phyloP scores from a whole-genome alignment of 2,113 vertebrate genomes.

The Oplegnathus fasciatus region DNA sequence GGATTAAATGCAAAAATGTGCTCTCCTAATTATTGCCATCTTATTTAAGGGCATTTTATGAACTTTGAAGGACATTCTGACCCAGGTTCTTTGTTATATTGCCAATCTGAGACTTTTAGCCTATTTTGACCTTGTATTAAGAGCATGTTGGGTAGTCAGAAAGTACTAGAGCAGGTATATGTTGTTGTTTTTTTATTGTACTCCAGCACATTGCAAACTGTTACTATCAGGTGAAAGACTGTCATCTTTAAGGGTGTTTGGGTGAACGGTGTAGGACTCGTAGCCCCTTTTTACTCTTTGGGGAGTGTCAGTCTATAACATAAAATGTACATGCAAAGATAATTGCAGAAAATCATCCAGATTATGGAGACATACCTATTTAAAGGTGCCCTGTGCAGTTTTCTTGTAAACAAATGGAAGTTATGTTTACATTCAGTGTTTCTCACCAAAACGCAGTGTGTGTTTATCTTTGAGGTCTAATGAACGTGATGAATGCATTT shows the following conservation, averaged over 20 bases:
- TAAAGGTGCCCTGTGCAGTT: background rate
- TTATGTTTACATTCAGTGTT: background rate
- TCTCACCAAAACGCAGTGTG: background rate
- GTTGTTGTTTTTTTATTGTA: background rate
- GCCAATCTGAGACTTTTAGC: background rate
- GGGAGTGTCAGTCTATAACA: background rate
- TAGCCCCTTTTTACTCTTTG: no score
- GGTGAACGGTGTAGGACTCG: background rate
- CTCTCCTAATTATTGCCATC: background rate
- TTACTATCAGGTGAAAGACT: background rate
- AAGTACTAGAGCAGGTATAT: background rate
- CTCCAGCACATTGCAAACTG: background rate
- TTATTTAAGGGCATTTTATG: background rate
- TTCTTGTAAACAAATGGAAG: background rate
- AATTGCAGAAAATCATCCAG: background rate
- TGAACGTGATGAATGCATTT: no score
- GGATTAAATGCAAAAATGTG: background rate
- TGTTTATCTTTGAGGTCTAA: no score
- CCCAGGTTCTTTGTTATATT: background rate
- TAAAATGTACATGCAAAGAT: background rate
- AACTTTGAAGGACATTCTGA: background rate
- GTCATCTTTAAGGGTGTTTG: background rate
- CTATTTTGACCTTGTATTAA: background rate
- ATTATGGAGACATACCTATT: background rate
- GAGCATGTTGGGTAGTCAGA: background rate